Percentiles rank a stretch among this genome's conserved stretches.
Conservation (phyloP, 30 jellyfish, hydroid and myxozoan genomes). For the Rhopilema esculentum region DNA sequence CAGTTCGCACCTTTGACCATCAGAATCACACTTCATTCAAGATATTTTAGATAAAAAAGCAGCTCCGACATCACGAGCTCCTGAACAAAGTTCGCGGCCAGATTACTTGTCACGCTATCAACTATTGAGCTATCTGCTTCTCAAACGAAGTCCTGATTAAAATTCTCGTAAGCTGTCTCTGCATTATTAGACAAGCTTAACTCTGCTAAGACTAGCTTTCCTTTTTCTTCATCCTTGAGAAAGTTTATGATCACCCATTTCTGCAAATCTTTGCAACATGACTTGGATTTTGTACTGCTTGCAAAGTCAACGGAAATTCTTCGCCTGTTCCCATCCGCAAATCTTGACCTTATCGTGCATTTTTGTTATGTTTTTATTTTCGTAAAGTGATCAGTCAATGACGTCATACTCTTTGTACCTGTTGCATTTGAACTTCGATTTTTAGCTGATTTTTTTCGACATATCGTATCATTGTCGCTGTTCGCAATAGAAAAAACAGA, state of each 20-base stretch:
- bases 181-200: background rate
- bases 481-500: no score
- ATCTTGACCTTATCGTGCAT: background rate
- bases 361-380: no score
- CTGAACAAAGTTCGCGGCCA: background rate
- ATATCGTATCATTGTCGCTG: no score
- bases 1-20: no score
- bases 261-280: background rate
- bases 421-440: no score
- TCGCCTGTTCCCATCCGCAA: background rate
- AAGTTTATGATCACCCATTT: background rate
- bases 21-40: no score
- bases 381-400: background rate
- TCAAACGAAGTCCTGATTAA: background rate
- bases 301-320: background rate
- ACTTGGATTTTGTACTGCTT: background rate
- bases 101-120: background rate
- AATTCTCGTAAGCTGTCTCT: background rate
- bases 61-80: background rate
- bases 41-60: no score
- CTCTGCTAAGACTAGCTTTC: background rate
- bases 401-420: no score
- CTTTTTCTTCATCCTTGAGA: background rate
- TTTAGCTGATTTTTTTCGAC: no score
- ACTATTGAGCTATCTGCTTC: no score